Evolutionary conservation across 1,140 invertebrate genomes (phyloP).

Genomic region (Frieseomelitta varia): DNA sequence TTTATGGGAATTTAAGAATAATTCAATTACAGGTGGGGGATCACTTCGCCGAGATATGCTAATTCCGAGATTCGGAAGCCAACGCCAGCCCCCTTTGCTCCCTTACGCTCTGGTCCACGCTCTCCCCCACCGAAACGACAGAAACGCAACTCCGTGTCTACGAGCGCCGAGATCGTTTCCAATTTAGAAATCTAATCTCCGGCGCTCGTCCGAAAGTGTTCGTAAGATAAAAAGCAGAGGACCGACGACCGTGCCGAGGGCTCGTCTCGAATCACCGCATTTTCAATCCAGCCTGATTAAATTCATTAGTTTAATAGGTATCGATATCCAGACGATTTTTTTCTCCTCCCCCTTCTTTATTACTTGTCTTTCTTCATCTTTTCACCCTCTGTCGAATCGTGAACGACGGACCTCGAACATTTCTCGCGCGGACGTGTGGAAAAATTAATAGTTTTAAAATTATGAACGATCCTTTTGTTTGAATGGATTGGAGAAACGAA

Average conservation of each 20-base stretch:
- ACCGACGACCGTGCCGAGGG: slow-evolving; percentile 51
- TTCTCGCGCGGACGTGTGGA: neutral
- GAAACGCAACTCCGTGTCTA: slow-evolving; percentile 34
- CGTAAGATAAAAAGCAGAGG: slow-evolving; percentile 62
- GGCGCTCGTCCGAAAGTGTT: slow-evolving; percentile 78
- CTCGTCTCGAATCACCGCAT: slow-evolving; percentile 73
- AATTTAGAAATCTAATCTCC: slow-evolving; percentile 83
- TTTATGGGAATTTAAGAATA: slow-evolving; percentile 84
- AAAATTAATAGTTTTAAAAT: too few species aligned
- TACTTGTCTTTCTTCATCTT: neutral
- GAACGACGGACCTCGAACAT: neutral
- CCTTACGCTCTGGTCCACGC: neutral
- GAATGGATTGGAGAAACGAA: too few species aligned
- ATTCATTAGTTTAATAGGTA: slow-evolving; percentile 82
- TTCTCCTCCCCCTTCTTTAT: slow-evolving; percentile 17
- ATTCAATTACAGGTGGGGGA: slow-evolving; percentile 82
- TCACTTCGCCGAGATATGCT: slow-evolving; percentile 81
- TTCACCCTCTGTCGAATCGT: slow-evolving; percentile 9
- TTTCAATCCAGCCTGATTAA: slow-evolving; percentile 82
- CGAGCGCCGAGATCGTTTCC: slow-evolving; percentile 70
- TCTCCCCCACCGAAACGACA: neutral
- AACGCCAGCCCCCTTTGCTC: slow-evolving; percentile 14
- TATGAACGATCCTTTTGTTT: too few species aligned
- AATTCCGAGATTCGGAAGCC: slow-evolving; percentile 74
- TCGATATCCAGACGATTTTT: slow-evolving; percentile 80